Base-by-base conservation (phyloP, 1,140 invertebrate genomes). In the Hestina assimilis region DNA sequence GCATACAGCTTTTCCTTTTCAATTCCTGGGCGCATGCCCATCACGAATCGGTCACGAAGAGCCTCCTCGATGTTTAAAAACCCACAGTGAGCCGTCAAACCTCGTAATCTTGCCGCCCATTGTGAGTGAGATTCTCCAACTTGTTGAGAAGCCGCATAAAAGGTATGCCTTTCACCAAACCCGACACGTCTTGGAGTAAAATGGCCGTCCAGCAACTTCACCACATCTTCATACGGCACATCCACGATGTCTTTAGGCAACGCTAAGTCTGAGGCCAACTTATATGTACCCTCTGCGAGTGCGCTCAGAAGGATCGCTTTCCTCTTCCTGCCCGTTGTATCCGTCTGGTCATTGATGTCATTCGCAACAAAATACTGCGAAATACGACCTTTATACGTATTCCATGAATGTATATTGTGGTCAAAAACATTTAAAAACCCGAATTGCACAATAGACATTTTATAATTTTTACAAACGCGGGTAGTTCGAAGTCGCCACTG, bases 101-200 rank as follows among this genome's bases (percentile, higher is more conserved):
- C 69, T 0, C 70, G 51, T 2, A 76, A 48, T 24, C 70, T 59
- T 1, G 73, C 70, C 1, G 66, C 70, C 68, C 73, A 71, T 17
- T 72, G 61, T 1, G 62, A 6, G 11, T 47, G 47, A 1, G 52
- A 42, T 24, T 71, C 73, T 1, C 19, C 42, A 3, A 23, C 1
- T 14, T 59, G 45, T 29, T 76, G 73, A 0, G 40, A 38, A 0
- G 66, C 66, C 0, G 68, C 23, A 31, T 69, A 72, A 33, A 77
- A 77, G 14, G 58, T 55, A 41, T 62, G 51, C 4, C 69, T 40
- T n/a, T 73, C 68, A 0, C 45, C 33, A 28, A 76, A 73, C 11
- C 68, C 67, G 4, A 57, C 31, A n/a, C 54, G 42, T 19, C 61
- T 69, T 4, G 61, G 64, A 0, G 46, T 66, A 28, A 66, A 73